Base-by-base conservation (phyloP, 1,140 invertebrate genomes). In the Zelostemma sp. region DNA sequence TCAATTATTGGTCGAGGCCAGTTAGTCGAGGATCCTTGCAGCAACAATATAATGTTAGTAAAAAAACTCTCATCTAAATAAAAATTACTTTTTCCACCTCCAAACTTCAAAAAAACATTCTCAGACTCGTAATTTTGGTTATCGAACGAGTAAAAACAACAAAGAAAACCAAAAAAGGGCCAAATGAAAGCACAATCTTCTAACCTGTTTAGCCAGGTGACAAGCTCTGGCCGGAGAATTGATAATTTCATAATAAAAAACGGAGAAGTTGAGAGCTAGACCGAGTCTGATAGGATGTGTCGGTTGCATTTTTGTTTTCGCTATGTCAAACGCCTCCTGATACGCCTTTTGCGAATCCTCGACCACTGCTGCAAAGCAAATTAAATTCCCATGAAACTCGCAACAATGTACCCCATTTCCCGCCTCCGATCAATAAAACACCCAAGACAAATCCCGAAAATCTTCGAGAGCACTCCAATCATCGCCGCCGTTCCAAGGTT, bases 191-290 rank as follows among this genome's bases (percentile, higher is more conserved):
- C 3, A 41, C 2, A 41, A 41, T n/a, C n/a, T n/a, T 69, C 80
- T 83, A 93, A 96, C 97, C 93, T 96, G 93, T 91, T 97, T 97
- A 75, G 96, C 96, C 88, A 97, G 91, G 88, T 97, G 95, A 88
- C 96, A 97, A 87, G 96, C 96, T 86, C 94, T 91, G 85, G 96
- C 96, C 79, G 96, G 96, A 80, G 95, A 95, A 91, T 96, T 97
- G 85, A 97, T 94, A 86, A 98, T 98, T 93, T 99, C 96, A 87
- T 98, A 98, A 92, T 97, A 98, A 90, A 98, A 98, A 85, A 99
- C 96, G 75, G 96, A 97, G 90, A 97, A 98, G 91, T 98, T 98
- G 87, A 99, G 91, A 72, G 96, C 96, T 85, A 98, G 90, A 81
- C 96, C 96, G 82, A 98, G 92, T 85, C 96, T 91, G 85, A 98